Conservation (phyloP, 2,888 invertebrate species). For the Trachelus troglodyta region DNA sequence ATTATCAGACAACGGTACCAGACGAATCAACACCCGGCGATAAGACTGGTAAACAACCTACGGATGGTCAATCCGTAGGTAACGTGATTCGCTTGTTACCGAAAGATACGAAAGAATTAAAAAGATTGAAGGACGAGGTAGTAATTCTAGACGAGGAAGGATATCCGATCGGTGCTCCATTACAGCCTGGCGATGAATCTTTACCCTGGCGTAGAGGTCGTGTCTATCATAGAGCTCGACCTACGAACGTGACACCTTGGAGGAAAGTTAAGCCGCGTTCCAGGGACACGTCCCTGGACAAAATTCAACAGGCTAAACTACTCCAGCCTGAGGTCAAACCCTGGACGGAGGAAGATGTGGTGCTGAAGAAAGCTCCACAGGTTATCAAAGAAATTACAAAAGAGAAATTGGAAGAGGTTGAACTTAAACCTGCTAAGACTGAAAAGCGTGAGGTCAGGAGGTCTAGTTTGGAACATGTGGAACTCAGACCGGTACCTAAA, state of each 20-base stretch:
- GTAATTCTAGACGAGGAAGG: constrained; percentile 63
- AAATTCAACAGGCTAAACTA: constrained; percentile 35
- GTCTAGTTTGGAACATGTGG: constrained; percentile 44
- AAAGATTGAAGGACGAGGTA: constrained; percentile 33
- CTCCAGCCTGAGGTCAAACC: constrained; percentile 48
- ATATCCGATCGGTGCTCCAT: constrained; percentile 63
- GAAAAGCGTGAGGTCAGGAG: constrained; percentile 54
- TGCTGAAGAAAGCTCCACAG: constrained; percentile 57
- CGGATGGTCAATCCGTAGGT: constrained; percentile 41
- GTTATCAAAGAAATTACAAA: constrained; percentile 45
- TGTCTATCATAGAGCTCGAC: constrained; percentile 47
- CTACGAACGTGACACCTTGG: constrained; percentile 49
- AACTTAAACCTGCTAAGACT: constrained; percentile 70
- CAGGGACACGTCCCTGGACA: constrained; percentile 52
- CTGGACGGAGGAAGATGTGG: constrained; percentile 61
- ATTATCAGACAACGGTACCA: constrained; percentile 65
- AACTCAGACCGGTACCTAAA: constrained; percentile 45
- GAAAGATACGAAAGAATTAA: constrained; percentile 38
- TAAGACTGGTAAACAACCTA: constrained; percentile 44
- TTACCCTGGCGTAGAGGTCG: constrained; percentile 68
- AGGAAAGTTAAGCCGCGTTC: constrained; percentile 46
- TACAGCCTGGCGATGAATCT: constrained; percentile 67
- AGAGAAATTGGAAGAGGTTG: constrained; percentile 53
- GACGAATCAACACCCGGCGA: constrained; percentile 63
- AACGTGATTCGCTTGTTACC: constrained; percentile 36